Conservation (phyloP, 2,113 vertebrate species). For the Leuciscus idus region DNA sequence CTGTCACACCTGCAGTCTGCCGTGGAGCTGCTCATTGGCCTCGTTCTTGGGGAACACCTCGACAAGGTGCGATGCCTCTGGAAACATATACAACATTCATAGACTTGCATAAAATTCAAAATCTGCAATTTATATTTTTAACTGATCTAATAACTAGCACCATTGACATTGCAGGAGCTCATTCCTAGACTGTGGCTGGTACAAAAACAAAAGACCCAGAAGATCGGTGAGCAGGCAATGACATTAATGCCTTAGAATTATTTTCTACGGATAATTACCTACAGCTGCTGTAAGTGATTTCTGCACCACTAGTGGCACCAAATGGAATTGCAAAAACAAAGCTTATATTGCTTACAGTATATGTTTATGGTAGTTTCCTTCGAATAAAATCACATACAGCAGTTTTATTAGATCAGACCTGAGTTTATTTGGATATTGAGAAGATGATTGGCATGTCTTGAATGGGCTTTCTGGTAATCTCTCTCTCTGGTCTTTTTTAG, state of each 20-base stretch:
- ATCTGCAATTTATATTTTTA: background rate
- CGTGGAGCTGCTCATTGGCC: constrained; percentile 76
- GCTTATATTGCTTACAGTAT: background rate
- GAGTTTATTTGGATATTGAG: background rate
- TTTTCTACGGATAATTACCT: background rate
- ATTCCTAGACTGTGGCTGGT: constrained; percentile 76
- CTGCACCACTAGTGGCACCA: background rate
- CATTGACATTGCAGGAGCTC: constrained; percentile 64
- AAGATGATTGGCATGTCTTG: background rate
- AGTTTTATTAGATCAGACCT: background rate
- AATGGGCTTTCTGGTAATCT: background rate
- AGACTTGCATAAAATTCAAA: background rate
- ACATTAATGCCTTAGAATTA: background rate
- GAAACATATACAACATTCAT: background rate
- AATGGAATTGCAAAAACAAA: background rate
- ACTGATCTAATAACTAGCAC: background rate
- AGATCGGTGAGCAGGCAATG: constrained; percentile 64
- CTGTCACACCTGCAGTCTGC: constrained; percentile 73
- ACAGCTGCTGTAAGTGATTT: background rate
- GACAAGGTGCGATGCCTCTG: constrained; percentile 64
- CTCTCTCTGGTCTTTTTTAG: constrained; percentile 61
- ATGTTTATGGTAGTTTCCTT: background rate
- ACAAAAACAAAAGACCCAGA: constrained; percentile 74
- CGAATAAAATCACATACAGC: background rate
- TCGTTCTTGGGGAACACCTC: constrained; percentile 63